Conservation (phyloP, 2,888 invertebrate species). For the Helleia helle region DNA sequence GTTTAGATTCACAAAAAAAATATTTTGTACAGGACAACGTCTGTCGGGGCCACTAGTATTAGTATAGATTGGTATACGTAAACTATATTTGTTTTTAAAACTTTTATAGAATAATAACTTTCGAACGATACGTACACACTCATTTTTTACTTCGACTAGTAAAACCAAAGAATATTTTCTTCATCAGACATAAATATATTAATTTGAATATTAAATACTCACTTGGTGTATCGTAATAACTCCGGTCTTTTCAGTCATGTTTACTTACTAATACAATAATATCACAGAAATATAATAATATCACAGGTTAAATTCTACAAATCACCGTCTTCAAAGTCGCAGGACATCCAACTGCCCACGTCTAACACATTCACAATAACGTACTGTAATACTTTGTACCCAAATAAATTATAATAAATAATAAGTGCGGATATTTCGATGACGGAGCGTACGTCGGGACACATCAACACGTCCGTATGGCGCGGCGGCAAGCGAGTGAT, state of each 20-base stretch:
- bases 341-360: slow-evolving; percentile 31
- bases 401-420: slow-evolving; percentile 51
- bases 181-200: too few species aligned
- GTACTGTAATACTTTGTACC: slow-evolving; percentile 46
- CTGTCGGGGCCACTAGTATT: too few species aligned
- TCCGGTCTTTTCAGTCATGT: slow-evolving; percentile 45
- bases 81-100: too few species aligned
- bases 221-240: slow-evolving; percentile 59
- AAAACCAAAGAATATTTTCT: too few species aligned
- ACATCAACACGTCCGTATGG: slow-evolving; percentile 34
- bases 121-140: too few species aligned
- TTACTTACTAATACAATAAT: slow-evolving; percentile 19
- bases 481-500: slow-evolving; percentile 38
- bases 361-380: slow-evolving; percentile 31
- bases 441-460: slow-evolving; percentile 39
- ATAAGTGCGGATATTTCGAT: slow-evolving; percentile 48
- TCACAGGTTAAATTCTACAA: slow-evolving; percentile 53
- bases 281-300: slow-evolving; percentile 36
- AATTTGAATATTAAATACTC: slow-evolving; percentile 30
- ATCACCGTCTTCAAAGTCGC: slow-evolving; percentile 46
- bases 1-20: too few species aligned
- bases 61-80: too few species aligned
- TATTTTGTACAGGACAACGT: too few species aligned
- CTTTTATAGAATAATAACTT: too few species aligned
- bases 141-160: too few species aligned